Conservation (phyloP, 2,797 vertebrate species). For the Lagodon rhomboides region DNA sequence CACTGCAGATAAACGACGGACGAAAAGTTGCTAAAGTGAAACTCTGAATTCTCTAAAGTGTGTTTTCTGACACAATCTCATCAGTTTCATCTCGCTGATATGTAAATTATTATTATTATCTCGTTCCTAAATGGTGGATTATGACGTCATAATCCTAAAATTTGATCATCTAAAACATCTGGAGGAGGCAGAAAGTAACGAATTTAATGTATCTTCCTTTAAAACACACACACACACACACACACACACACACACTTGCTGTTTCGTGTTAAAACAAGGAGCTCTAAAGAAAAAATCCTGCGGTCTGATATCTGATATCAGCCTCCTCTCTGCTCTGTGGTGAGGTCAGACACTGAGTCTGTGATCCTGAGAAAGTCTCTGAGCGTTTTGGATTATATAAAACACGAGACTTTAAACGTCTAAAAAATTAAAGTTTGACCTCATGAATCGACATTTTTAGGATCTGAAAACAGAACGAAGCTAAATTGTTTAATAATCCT, state of each 20-base stretch:
- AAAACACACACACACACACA: constrained; percentile 7
- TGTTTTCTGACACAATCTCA: not conserved
- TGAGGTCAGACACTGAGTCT: not conserved
- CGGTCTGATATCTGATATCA: constrained; percentile 2
- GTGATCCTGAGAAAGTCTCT: not conserved
- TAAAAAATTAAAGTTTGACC: no score
- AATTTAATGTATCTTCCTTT: no score
- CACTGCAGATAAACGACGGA: no score
- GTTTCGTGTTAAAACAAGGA: constrained; percentile 6
- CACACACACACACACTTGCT: not conserved
- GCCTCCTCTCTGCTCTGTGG: not conserved
- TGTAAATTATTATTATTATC: not conserved
- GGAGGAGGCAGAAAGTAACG: not conserved
- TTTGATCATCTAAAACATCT: constrained; percentile 18
- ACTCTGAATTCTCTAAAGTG: not conserved
- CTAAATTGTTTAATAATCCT: not conserved
- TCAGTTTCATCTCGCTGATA: not conserved
- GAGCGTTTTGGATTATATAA: not conserved
- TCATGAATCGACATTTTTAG: not conserved
- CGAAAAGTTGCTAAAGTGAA: not conserved
- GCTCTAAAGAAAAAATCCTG: not conserved
- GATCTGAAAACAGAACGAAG: not conserved
- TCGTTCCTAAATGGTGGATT: not conserved
- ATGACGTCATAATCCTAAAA: not conserved
- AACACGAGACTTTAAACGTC: not conserved